These are phyloP conservation scores for Tapirus indicus DNA, from an alignment of 2,797 vertebrate species.

Conservation along the genomic window DNA sequence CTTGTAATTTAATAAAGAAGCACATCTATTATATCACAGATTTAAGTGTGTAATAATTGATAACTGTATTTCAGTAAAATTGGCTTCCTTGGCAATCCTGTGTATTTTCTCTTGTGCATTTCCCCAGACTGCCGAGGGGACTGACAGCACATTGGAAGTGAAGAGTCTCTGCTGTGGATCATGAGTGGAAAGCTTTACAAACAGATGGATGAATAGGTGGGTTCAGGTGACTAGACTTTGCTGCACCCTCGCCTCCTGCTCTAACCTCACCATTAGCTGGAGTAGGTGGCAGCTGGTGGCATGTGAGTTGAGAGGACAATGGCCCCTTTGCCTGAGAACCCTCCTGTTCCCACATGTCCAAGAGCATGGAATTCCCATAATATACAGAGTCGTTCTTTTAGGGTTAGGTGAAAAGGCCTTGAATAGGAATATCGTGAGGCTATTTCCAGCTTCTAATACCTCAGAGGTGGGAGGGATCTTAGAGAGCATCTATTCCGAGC, in stretches of 20 bases:
- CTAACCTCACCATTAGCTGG: background rate
- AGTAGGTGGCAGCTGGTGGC: background rate
- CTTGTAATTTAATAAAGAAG: conserved; percentile 14
- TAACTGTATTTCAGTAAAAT: conserved; percentile 44
- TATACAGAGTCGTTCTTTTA: background rate
- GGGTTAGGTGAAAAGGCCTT: background rate
- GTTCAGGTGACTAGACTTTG: background rate
- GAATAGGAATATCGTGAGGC: background rate
- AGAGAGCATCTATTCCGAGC: background rate
- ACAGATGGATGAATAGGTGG: background rate
- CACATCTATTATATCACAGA: background rate
- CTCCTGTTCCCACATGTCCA: background rate
- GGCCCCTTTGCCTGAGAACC: background rate
- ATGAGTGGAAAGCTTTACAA: background rate
- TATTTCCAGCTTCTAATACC: background rate
- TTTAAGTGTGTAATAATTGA: background rate
- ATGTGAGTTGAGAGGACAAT: background rate
- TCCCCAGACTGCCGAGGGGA: background rate
- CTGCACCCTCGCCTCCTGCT: background rate
- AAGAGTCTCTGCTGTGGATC: background rate
- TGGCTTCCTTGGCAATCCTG: background rate
- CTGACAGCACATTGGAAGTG: background rate
- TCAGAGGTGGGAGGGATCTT: background rate
- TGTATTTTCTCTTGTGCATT: background rate
- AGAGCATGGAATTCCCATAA: background rate